phyloP scores from a whole-genome alignment of 2,888 invertebrate species.

The Catocala fraxini region DNA sequence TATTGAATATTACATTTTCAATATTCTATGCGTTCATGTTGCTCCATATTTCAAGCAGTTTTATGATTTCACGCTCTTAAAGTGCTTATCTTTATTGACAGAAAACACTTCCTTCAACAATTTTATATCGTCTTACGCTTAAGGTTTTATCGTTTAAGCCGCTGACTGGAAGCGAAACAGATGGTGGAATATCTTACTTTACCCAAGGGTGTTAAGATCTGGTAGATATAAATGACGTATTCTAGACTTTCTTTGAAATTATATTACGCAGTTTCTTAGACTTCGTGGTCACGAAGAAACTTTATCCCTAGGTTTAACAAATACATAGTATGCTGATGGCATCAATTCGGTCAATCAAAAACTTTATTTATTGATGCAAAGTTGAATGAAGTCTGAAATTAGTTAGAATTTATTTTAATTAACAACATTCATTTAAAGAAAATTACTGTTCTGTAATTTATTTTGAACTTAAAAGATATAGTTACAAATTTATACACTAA shows the following conservation, averaged over 20 bases:
- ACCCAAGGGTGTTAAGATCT: background rate
- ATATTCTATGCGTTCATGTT: conserved; percentile 1
- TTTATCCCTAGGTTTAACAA: too few relatives aligned
- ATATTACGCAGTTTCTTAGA: too few relatives aligned
- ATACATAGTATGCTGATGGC: too few relatives aligned
- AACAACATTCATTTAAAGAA: too few relatives aligned
- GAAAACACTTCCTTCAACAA: conserved; percentile 4
- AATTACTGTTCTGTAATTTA: too few relatives aligned
- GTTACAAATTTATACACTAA: too few relatives aligned
- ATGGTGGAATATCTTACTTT: background rate
- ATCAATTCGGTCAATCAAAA: too few relatives aligned
- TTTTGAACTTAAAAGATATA: too few relatives aligned
- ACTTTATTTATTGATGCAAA: too few relatives aligned
- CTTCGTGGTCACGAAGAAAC: too few relatives aligned
- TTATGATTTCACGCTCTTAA: conserved; percentile 9
- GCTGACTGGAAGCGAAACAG: conserved; percentile 2
- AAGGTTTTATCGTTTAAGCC: conserved; percentile 4
- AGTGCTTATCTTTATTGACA: conserved; percentile 16
- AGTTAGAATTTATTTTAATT: too few relatives aligned
- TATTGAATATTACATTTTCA: background rate
- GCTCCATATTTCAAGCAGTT: conserved; percentile 1
- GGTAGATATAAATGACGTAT: background rate
- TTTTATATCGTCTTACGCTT: conserved; percentile 11
- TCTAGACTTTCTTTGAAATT: background rate
- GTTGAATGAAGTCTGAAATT: too few relatives aligned